Evolutionary conservation across 2,797 vertebrate species (phyloP), one percentile per base, ranked within the genome.

Genomic region (Gobio occitaniae): DNA sequence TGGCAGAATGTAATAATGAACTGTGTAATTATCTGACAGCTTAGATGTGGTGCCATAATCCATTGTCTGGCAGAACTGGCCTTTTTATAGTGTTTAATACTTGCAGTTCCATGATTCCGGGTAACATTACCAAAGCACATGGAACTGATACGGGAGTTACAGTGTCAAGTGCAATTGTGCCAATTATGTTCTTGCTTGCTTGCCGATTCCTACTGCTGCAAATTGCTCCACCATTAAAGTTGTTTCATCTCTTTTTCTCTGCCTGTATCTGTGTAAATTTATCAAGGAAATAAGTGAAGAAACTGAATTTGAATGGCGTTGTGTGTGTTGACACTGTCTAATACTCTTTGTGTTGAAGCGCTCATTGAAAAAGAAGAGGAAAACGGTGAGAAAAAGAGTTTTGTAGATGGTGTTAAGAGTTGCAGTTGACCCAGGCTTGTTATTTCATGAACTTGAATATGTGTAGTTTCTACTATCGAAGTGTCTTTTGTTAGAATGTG

Each of bases 131-230:
- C 15, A 87, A 87, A 80, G 82, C 87, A 87, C 90, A 91, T 90
- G 80, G 88, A n/a, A 91, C 90, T 5, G 91, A 92, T 85, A 90
- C 85, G 69, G 47, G 16, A 75, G 38, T 11, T 36, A 56, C 88
- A 91, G 91, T 88, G 88, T 87, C 90, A 87, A 88, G 91, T 92
- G 90, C 89, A 92, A 92, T 93, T 92, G 90, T 90, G 86, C 19
- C 82, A 87, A 93, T 95, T 94, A 92, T 93, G 88, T 89, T 17
- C 89, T 88, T 89, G 91, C 90, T 87, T 88, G 87, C 52, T 94
- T 93, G 89, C 92, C 77, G 70, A 87, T 85, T 90, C 87, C 90
- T 87, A 88, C 87, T 87, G 1, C 1, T 2, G 41, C 89, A 93
- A 94, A 94, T 93, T 91, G 91, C 90, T 78, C 12, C 84, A 63